Percentiles rank a stretch among this genome's conserved stretches.
Conservation (phyloP, 2,888 invertebrate genomes). For the Venusia cambrica region DNA sequence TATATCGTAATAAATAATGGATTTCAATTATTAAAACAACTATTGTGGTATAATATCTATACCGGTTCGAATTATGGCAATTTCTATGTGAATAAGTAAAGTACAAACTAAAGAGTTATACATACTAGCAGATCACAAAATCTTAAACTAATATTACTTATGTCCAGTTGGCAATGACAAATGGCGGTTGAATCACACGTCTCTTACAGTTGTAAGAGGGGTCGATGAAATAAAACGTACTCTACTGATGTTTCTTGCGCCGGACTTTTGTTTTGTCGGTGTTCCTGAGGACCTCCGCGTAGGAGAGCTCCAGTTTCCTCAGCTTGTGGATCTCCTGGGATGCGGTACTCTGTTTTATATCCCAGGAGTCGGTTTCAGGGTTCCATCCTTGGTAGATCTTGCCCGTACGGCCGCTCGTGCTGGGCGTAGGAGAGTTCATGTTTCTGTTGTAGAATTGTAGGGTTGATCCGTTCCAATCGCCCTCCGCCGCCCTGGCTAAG, state of each 20-base stretch:
- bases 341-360: conserved; percentile 84
- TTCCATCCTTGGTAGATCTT: conserved; percentile 76
- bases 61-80: conserved; percentile 72
- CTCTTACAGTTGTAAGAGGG: conserved; percentile 64
- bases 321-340: conserved; percentile 92
- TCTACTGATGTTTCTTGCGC: conserved; percentile 77
- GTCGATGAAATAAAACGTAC: conserved; percentile 57
- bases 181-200: conserved; percentile 73
- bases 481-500: conserved; percentile 59
- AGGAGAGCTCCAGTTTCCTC: conserved; percentile 90
- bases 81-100: conserved; percentile 65
- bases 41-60: conserved; percentile 54
- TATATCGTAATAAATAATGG: conserved; percentile 47
- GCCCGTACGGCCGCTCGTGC: conserved; percentile 71
- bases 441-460: conserved; percentile 85
- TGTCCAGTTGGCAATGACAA: conserved; percentile 79
- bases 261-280: conserved; percentile 81
- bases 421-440: conserved; percentile 82
- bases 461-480: conserved; percentile 86
- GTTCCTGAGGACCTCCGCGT: conserved; percentile 90
- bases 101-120: conserved; percentile 68
- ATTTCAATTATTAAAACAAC: conserved; percentile 38
- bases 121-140: conserved; percentile 78
- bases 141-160: conserved; percentile 64
- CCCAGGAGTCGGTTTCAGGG: conserved; percentile 71